Evolutionary conservation across 2,888 invertebrate species (phyloP).

Genomic region (Drosophila imparisetae): DNA sequence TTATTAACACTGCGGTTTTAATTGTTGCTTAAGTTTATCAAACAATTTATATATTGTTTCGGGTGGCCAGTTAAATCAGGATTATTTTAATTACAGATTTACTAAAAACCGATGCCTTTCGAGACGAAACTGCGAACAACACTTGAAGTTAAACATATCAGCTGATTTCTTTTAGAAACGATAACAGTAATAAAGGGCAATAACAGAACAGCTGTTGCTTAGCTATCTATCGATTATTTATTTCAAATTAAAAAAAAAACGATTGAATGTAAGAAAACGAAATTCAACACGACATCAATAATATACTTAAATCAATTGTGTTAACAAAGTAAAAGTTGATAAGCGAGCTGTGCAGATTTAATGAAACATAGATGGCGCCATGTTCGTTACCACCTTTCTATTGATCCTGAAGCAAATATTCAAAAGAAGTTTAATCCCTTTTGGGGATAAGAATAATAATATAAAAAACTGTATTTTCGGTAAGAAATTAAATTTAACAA

Average conservation of each 20-base stretch:
- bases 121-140: neutral
- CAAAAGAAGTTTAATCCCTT: neutral
- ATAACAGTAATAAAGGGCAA: neutral
- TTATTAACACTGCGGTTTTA: constrained; percentile 21
- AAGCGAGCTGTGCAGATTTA: neutral
- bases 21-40: neutral
- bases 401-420: neutral
- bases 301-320: neutral
- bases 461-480: neutral
- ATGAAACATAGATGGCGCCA: constrained; percentile 17
- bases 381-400: neutral
- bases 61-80: neutral
- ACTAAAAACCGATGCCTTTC: too few relatives aligned
- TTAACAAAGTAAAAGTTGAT: constrained; percentile 1
- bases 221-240: constrained; percentile 8
- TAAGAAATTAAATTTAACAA: neutral
- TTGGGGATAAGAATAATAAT: neutral
- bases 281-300: neutral
- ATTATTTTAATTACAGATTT: neutral
- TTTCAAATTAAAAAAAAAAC: neutral
- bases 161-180: neutral
- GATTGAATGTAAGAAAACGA: neutral
- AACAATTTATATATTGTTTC: neutral
- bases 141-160: neutral
- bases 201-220: constrained; percentile 26